Percentiles rank a stretch among this genome's conserved stretches.
Evolutionary conservation across 2,888 invertebrate species (phyloP).

Genomic region (Anthoptus insignis): DNA sequence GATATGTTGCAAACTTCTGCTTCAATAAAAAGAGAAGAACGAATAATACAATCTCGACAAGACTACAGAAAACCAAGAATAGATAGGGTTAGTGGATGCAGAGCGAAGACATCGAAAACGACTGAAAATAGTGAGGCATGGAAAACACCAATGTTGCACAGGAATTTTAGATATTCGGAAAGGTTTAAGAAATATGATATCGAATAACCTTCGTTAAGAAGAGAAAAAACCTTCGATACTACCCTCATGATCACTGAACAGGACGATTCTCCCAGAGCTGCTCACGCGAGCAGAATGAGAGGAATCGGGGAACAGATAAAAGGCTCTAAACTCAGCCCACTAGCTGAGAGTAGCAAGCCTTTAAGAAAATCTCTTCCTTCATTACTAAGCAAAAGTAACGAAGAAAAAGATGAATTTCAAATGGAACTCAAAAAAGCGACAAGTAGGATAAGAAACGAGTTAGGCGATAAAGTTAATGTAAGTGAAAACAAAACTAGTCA

Average conservation of each 20-base stretch:
- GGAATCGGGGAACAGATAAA: slow-evolving; percentile 69
- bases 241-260: slow-evolving; percentile 71
- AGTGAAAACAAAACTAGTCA: slow-evolving; percentile 83
- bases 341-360: slow-evolving; percentile 71
- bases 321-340: slow-evolving; percentile 64
- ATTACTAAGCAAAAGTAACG: slow-evolving; percentile 80
- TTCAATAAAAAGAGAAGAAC: slow-evolving; percentile 79
- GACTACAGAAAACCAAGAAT: slow-evolving; percentile 80
- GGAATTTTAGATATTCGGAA: slow-evolving; percentile 82
- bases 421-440: slow-evolving; percentile 83
- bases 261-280: slow-evolving; percentile 68
- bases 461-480: slow-evolving; percentile 79
- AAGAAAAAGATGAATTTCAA: slow-evolving; percentile 86
- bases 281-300: slow-evolving; percentile 71
- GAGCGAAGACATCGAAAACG: slow-evolving; percentile 79
- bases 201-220: slow-evolving; percentile 72
- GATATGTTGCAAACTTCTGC: slow-evolving; percentile 78
- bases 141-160: slow-evolving; percentile 79
- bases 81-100: slow-evolving; percentile 80
- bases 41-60: slow-evolving; percentile 80
- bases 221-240: slow-evolving; percentile 84
- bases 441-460: slow-evolving; percentile 81
- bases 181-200: slow-evolving; percentile 76
- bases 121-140: slow-evolving; percentile 77
- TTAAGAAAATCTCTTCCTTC: slow-evolving; percentile 86